A percentile compares a stretch with the other conserved stretches of the same genome.
These are phyloP conservation scores for Strix occidentalis DNA, from an alignment of 2,797 vertebrate genomes.

Conservation along the genomic window DNA sequence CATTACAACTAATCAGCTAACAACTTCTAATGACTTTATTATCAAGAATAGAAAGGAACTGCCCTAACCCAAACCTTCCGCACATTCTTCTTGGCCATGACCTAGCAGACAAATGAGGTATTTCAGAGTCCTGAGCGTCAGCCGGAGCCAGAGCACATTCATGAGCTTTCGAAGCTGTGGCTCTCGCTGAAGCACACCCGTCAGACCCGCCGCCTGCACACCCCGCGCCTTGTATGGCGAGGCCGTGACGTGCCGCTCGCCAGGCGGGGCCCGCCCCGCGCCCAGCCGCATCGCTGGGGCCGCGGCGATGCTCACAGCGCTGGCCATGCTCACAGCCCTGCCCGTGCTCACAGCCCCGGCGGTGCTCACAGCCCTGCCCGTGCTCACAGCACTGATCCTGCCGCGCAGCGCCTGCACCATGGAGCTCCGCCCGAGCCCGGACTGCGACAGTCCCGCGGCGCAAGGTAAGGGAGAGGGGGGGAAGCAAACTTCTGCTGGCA, in stretches of 20 bases:
- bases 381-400: too few relatives aligned
- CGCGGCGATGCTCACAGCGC: too few relatives aligned
- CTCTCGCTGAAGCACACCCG: constrained; percentile 64
- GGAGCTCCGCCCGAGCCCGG: constrained; percentile 53
- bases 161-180: constrained; percentile 64
- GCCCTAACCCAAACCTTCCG: constrained; percentile 67
- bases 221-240: constrained; percentile 88
- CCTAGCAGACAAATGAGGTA: constrained; percentile 61
- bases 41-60: constrained; percentile 72
- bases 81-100: constrained; percentile 64
- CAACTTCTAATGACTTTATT: constrained; percentile 23
- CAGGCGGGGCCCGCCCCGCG: too few relatives aligned
- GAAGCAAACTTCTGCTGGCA: constrained; percentile 35
- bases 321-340: too few relatives aligned
- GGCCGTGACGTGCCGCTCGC: constrained; percentile 91
- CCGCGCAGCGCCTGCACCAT: not conserved
- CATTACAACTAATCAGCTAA: constrained; percentile 4
- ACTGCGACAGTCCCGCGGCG: constrained; percentile 28
- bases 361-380: too few relatives aligned
- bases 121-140: constrained; percentile 61
- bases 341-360: too few relatives aligned
- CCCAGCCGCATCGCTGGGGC: too few relatives aligned
- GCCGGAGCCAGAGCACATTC: constrained; percentile 36
- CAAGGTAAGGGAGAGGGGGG: constrained; percentile 77
- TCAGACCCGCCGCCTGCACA: not conserved